A percentile compares a stretch with the other conserved stretches of the same genome.
Evolutionary conservation across 2,797 vertebrate genomes (phyloP).

Genomic region (Lacerta bilineata): DNA sequence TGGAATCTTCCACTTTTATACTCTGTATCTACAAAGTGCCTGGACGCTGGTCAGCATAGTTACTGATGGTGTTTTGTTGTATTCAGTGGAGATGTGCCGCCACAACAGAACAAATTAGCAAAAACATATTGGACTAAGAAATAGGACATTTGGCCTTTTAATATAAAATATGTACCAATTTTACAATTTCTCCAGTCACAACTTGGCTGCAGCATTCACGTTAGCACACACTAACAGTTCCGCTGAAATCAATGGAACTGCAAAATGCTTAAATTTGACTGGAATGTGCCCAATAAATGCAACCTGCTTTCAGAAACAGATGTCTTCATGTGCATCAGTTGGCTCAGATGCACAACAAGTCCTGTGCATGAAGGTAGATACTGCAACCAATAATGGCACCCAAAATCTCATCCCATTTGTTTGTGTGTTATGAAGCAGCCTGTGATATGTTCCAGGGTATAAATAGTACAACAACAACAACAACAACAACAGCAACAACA

Average conservation of each 20-base stretch:
- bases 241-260: neutral
- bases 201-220: no score
- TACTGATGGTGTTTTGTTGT: neutral
- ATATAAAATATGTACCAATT: no score
- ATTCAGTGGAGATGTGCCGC: neutral
- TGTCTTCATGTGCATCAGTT: neutral
- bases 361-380: neutral
- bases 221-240: neutral
- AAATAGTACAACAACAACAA: no score
- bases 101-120: neutral
- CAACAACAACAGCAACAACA: no score
- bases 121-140: neutral
- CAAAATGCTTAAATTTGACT: neutral
- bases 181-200: no score
- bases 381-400: neutral
- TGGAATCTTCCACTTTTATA: neutral
- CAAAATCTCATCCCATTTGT: no score
- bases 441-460: no score
- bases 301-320: neutral
- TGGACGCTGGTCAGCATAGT: neutral
- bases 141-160: neutral
- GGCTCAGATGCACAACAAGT: neutral
- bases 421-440: no score
- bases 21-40: neutral
- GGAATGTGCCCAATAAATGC: neutral